Evolutionary conservation across 37 sponge, comb jelly and placozoan genomes (phyloP), one percentile per base, ranked within the genome.

Genomic region (Beroe forskalii): DNA sequence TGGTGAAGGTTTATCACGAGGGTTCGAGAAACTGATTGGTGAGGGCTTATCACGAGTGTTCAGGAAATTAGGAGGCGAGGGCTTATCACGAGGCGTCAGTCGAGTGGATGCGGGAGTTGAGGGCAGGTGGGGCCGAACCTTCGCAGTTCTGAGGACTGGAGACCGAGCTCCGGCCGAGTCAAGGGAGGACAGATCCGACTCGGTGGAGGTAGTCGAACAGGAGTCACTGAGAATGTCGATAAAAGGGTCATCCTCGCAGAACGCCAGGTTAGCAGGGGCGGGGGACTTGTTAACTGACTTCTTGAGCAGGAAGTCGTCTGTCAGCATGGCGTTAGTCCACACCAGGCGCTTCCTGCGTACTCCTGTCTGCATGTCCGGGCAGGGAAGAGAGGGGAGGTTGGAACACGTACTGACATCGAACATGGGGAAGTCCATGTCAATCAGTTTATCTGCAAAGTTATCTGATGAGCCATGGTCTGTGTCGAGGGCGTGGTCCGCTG

Each of bases 351-450:
- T 80, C 48, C 86, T 3, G 4, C 4, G 9, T 8, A 44, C n/a
- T 9, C n/a, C 40, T 4, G 28, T 40, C 30, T 44, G 44, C 17
- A 80, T 38, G 27, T 0, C n/a, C 20, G 66, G 66, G 17, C 66
- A 64, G 1, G 86, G 55, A 12, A 80, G 48, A 25, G 86, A 42
- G 48, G 35, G 22, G 28, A 9, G 86, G 8, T 32, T 4, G 0
- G 86, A 80, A 4, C 86, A n/a, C 20, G 86, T 17, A 3, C 40
- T 80, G 12, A 80, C 23, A 25, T 80, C 86, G 14, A 80, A 80
- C 86, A 80, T n/a, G 30, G 48, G 55, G 23, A 43, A 44, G 55
- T 80, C 86, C 43, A 80, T 80, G 55, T 80, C 86, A 12, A 80
- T 80, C 0, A 80, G 86, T n/a, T 80, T 32, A 25, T 80, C 86